These are phyloP conservation scores for Dendrocincla fuliginosa DNA, from an alignment of 2,797 vertebrate genomes.

Conservation along the genomic window DNA sequence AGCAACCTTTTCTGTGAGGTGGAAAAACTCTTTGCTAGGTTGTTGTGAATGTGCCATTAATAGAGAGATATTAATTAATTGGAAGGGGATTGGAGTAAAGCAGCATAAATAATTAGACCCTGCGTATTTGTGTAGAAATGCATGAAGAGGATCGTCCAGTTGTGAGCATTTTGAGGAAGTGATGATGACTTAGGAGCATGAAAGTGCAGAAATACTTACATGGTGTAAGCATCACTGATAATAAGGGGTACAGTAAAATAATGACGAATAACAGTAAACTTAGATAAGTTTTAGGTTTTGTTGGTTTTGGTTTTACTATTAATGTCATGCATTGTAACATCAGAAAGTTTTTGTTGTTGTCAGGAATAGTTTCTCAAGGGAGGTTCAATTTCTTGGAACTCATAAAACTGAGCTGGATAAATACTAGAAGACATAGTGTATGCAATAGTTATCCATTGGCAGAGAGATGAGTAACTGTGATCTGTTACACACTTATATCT, in stretches of 20 bases:
- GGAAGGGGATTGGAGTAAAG: not conserved
- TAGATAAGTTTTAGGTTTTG: not conserved
- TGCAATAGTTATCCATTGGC: not conserved
- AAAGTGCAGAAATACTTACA: not conserved
- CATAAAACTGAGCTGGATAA: not conserved
- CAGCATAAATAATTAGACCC: not conserved
- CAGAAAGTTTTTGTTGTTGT: not conserved
- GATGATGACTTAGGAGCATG: not conserved
- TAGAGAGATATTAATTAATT: not conserved
- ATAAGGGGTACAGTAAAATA: not conserved
- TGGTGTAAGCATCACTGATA: not conserved
- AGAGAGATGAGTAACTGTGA: not conserved
- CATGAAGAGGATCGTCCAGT: not conserved
- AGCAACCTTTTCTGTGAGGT: not conserved
- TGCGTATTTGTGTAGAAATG: not conserved
- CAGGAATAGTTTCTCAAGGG: not conserved
- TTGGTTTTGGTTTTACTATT: not conserved
- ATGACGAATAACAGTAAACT: not conserved
- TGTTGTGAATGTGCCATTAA: not conserved
- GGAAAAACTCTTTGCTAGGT: not conserved
- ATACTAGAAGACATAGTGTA: not conserved
- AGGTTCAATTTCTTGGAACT: not conserved
- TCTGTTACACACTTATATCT: not conserved
- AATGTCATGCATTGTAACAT: not conserved
- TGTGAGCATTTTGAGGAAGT: not conserved